Evolutionary conservation across 2,113 vertebrate genomes (phyloP).

Genomic region (Sinocyclocheilus grahami): DNA sequence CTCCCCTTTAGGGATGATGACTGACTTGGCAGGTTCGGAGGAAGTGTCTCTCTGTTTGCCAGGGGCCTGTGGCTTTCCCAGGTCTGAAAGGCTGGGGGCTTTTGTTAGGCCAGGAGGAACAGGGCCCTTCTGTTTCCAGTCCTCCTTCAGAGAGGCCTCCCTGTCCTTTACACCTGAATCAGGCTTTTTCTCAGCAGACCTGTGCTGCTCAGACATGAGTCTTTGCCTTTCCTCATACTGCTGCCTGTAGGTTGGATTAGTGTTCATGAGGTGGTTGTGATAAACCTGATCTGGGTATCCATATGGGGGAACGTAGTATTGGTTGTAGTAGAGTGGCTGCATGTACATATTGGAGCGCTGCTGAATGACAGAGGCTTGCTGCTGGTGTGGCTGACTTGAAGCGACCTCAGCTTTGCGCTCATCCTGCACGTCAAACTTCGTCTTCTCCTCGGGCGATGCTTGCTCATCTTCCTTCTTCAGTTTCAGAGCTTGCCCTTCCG

Average conservation of each 20-base stretch:
- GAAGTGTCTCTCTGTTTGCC: conserved; percentile 86
- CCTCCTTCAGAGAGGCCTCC: conserved; percentile 87
- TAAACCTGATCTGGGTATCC: conserved; percentile 94
- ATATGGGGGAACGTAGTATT: conserved; percentile 94
- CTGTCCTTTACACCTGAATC: conserved; percentile 88
- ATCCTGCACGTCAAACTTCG: conserved; percentile 85
- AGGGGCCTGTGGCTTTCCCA: conserved; percentile 82
- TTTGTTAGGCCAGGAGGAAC: conserved; percentile 90
- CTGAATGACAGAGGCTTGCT: conserved; percentile 95
- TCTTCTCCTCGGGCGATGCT: conserved; percentile 83
- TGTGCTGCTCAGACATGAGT: conserved; percentile 87
- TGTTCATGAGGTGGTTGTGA: conserved; percentile 92
- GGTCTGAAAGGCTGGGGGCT: conserved; percentile 88
- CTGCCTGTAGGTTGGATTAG: conserved; percentile 89
- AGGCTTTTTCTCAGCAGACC: conserved; percentile 85
- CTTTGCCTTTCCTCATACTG: conserved; percentile 94
- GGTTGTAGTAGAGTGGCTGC: conserved; percentile 98
- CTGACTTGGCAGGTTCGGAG: conserved; percentile 85
- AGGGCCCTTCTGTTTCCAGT: conserved; percentile 94
- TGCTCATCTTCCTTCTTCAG: conserved; percentile 91
- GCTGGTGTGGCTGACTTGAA: conserved; percentile 66
- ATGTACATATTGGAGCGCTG: conserved; percentile 98
- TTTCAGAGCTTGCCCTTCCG: conserved; percentile 83
- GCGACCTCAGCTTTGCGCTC: conserved; percentile 86
- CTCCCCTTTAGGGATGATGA: conserved; percentile 90